Conservation (phyloP, 2,888 invertebrate genomes). For the Ophioninae sp. region DNA sequence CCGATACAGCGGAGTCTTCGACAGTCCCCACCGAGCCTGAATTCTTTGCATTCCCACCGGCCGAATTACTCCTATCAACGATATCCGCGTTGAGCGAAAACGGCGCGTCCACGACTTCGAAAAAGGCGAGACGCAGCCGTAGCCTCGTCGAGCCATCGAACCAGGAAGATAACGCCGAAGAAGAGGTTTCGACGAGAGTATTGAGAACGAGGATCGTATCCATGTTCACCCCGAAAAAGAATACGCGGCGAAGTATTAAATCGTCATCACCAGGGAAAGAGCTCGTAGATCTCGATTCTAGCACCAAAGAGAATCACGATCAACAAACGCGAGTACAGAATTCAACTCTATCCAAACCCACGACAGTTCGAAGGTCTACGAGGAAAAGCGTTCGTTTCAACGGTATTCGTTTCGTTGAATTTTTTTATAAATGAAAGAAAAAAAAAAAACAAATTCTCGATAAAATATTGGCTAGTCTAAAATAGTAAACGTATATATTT, state of each 20-base stretch:
- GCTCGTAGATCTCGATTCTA: constrained; percentile 3
- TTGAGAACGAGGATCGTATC: constrained; percentile 66
- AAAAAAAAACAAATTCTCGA: no score
- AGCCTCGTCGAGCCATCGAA: not conserved
- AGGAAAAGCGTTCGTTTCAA: constrained; percentile 68
- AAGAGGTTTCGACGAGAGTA: constrained; percentile 34
- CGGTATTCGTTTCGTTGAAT: constrained; percentile 53
- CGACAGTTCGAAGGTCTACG: constrained; percentile 58
- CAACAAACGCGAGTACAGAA: not conserved
- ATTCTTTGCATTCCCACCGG: not conserved
- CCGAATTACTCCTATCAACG: not conserved
- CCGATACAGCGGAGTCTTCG: constrained; percentile 31
- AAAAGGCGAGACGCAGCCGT: not conserved
- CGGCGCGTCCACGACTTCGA: not conserved
- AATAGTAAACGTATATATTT: not conserved
- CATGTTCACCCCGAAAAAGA: constrained; percentile 29
- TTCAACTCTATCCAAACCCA: not conserved
- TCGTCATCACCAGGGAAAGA: constrained; percentile 11
- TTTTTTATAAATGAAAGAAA: constrained; percentile 31
- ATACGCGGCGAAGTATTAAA: constrained; percentile 48
- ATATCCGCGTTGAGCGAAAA: not conserved
- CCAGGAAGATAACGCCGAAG: not conserved
- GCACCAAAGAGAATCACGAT: constrained; percentile 49
- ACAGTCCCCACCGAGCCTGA: no score
- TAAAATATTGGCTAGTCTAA: no score